A percentile compares a stretch with the other conserved stretches of the same genome.
These are phyloP conservation scores for Drosophila fungiperda DNA, from an alignment of 2,888 invertebrate species.

Conservation along the genomic window DNA sequence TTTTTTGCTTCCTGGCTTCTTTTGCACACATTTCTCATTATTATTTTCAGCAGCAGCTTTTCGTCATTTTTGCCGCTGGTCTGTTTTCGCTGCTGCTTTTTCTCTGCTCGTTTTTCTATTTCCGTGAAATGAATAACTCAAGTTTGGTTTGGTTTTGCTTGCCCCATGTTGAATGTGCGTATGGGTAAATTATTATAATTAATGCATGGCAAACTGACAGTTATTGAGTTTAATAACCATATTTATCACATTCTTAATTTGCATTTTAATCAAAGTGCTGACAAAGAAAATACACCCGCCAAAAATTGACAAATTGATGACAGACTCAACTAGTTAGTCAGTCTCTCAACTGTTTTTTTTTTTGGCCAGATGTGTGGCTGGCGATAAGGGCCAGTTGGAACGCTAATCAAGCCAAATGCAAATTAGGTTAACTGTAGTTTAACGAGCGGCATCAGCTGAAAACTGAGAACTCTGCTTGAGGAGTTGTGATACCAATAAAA, in stretches of 20 bases:
- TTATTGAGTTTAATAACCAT: slow-evolving; percentile 67
- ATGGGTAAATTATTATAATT: slow-evolving; percentile 71
- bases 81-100: slow-evolving; percentile 13
- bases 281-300: slow-evolving; percentile 43
- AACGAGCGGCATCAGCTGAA: slow-evolving; percentile 41
- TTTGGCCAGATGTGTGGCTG: slow-evolving; percentile 45
- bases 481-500: slow-evolving; percentile 26
- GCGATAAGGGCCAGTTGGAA: slow-evolving; percentile 38
- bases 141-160: slow-evolving; percentile 22
- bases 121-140: slow-evolving; percentile 49
- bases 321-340: slow-evolving; percentile 27
- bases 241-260: slow-evolving; percentile 52
- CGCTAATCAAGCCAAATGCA: slow-evolving; percentile 67
- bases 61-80: background rate
- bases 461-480: slow-evolving; percentile 37
- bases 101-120: slow-evolving; percentile 51
- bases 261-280: slow-evolving; percentile 64
- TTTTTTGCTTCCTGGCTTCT: slow-evolving; percentile 15
- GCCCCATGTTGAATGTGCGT: slow-evolving; percentile 43
- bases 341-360: slow-evolving; percentile 6
- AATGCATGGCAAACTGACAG: slow-evolving; percentile 69
- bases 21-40: slow-evolving; percentile 69
- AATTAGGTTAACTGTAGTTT: slow-evolving; percentile 74
- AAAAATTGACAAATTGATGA: slow-evolving; percentile 14
- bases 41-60: slow-evolving; percentile 60